Conservation (phyloP, 2,113 vertebrate species). For the Bos taurus region DNA sequence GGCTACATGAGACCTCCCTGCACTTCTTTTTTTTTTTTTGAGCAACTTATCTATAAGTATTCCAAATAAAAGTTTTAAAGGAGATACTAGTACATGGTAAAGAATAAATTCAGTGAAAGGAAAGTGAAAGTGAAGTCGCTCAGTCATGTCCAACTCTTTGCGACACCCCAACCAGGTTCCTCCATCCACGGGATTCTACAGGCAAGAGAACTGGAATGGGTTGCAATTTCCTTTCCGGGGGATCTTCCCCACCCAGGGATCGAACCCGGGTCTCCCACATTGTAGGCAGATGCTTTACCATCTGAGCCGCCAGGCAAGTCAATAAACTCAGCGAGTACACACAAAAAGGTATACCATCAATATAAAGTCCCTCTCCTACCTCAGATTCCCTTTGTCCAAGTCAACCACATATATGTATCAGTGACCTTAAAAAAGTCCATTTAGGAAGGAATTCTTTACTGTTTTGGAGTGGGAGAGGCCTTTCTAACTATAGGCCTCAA, state of each 20-base stretch:
- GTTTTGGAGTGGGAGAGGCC: not conserved
- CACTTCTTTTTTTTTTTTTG: no score
- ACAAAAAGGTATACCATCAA: not conserved
- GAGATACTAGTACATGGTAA: not conserved
- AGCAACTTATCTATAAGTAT: not conserved
- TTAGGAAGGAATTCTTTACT: conserved; percentile 19
- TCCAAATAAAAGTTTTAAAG: conserved; percentile 2
- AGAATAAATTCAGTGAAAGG: not conserved
- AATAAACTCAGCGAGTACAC: not conserved
- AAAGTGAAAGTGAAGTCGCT: not conserved
- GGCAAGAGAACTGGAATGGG: not conserved
- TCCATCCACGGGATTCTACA: not conserved
- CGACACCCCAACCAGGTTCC: not conserved
- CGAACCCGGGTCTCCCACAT: not conserved
- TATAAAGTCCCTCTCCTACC: not conserved
- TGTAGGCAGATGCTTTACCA: not conserved
- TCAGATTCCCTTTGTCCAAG: not conserved
- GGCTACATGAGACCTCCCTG: not conserved
- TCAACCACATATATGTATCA: not conserved
- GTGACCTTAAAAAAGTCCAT: not conserved
- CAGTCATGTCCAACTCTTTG: not conserved
- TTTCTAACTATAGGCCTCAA: not conserved
- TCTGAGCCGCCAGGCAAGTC: not conserved
- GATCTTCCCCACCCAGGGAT: not conserved
- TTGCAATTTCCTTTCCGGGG: not conserved